These are phyloP conservation scores for Steatornis caripensis DNA, from an alignment of 2,113 vertebrate genomes.

Conservation along the genomic window DNA sequence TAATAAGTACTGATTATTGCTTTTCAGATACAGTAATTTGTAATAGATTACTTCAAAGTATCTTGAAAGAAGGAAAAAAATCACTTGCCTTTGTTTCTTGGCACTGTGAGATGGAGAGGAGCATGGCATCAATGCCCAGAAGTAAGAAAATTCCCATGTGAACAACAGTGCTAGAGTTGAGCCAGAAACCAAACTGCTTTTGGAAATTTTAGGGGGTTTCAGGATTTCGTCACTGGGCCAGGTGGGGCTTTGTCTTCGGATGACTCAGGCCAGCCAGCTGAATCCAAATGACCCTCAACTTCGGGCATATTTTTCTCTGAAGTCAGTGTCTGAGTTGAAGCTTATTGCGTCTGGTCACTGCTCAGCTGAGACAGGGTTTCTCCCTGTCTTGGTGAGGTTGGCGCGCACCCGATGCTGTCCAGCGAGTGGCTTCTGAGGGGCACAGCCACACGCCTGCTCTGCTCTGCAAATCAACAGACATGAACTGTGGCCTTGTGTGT, in stretches of 20 bases:
- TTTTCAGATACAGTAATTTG: slow-evolving; percentile 61
- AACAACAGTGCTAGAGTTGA: not conserved
- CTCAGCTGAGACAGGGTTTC: not conserved
- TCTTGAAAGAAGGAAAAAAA: slow-evolving; percentile 37
- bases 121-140: not conserved
- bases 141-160: not conserved
- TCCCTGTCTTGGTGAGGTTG: accelerated
- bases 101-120: not conserved
- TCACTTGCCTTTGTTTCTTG: slow-evolving; percentile 1
- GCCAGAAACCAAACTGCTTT: not conserved
- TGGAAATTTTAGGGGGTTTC: not conserved
- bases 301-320: not conserved
- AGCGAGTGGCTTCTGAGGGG: not conserved
- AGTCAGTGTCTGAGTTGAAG: not conserved
- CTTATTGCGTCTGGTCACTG: not conserved
- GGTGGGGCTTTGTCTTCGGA: not conserved
- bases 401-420: accelerated
- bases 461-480: accelerated
- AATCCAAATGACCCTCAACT: not conserved
- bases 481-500: not conserved
- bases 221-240: not conserved
- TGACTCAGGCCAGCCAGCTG: not conserved
- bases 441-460: accelerated
- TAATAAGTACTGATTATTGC: slow-evolving; percentile 63
- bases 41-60: slow-evolving; percentile 63